Percentiles rank a stretch among this genome's conserved stretches.
Evolutionary conservation across 2,888 invertebrate genomes (phyloP).

Genomic region (Amorpha juglandis): DNA sequence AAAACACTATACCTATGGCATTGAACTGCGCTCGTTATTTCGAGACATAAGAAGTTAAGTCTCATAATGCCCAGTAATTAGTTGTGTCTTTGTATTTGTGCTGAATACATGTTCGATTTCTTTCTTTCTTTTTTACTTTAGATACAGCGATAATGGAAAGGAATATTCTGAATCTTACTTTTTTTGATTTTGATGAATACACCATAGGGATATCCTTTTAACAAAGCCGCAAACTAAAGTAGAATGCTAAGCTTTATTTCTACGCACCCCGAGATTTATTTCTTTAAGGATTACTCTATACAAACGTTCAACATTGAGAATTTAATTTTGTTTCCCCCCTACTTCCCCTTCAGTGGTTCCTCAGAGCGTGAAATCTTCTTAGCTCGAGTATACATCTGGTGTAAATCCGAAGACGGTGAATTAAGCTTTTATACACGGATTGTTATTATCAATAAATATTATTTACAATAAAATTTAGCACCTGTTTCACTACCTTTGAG

Average conservation of each 20-base stretch:
- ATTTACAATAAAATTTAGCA: neutral
- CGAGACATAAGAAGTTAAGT: too few species aligned
- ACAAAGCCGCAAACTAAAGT: neutral
- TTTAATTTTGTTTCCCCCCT: constrained; percentile 23
- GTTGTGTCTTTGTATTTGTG: too few species aligned
- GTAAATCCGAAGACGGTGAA: constrained; percentile 13
- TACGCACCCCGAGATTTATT: constrained; percentile 15
- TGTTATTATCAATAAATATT: neutral
- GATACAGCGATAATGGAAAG: too few species aligned
- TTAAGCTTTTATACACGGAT: constrained; percentile 15
- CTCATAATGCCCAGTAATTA: too few species aligned
- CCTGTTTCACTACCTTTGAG: too few species aligned
- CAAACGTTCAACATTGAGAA: constrained; percentile 22
- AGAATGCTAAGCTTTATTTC: neutral
- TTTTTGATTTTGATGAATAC: too few species aligned
- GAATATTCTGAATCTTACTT: too few species aligned
- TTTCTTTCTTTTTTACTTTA: too few species aligned
- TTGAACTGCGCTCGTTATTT: too few species aligned
- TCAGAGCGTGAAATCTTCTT: constrained; percentile 39
- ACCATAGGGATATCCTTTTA: too few species aligned
- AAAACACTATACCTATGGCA: too few species aligned
- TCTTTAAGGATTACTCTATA: constrained; percentile 23
- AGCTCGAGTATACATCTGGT: constrained; percentile 30
- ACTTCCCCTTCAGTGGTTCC: constrained; percentile 31
- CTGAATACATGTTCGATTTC: too few species aligned